A percentile compares a stretch with the other conserved stretches of the same genome.
Evolutionary conservation across 2,113 vertebrate genomes (phyloP).

Genomic region (Thymallus thymallus): DNA sequence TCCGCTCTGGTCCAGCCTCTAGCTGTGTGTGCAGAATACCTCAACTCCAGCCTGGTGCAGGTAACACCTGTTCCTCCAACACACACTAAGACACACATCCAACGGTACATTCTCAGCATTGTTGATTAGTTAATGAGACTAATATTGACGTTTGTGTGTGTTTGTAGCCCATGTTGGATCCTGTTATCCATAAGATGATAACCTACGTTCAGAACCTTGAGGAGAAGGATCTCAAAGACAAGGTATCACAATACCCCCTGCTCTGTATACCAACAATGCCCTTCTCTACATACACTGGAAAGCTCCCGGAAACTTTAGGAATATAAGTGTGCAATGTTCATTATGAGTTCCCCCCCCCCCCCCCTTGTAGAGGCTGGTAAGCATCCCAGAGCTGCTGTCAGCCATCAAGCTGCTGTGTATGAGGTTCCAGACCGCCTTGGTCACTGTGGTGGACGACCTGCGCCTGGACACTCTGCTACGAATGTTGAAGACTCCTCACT

Average conservation of each 20-base stretch:
- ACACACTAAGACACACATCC: no score
- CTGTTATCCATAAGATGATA: slow-evolving; percentile 96
- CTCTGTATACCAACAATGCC: neutral
- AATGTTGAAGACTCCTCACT: slow-evolving; percentile 98
- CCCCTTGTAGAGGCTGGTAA: slow-evolving; percentile 83
- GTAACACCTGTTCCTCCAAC: slow-evolving; percentile 64
- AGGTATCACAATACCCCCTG: slow-evolving; percentile 70
- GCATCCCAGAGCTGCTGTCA: slow-evolving; percentile 94
- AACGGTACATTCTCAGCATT: neutral
- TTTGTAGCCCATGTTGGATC: slow-evolving; percentile 94
- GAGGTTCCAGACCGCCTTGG: slow-evolving; percentile 95
- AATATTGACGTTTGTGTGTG: neutral
- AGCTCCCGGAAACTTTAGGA: no score
- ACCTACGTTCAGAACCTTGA: slow-evolving; percentile 96
- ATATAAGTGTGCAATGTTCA: no score
- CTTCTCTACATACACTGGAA: no score
- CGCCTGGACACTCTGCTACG: slow-evolving; percentile 92
- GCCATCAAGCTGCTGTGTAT: slow-evolving; percentile 97
- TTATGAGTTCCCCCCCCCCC: neutral
- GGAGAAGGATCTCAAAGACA: slow-evolving; percentile 98
- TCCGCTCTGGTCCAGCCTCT: slow-evolving; percentile 94
- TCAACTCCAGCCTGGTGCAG: slow-evolving; percentile 94
- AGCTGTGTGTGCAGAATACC: slow-evolving; percentile 94
- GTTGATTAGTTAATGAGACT: neutral
- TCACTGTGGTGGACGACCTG: slow-evolving; percentile 90